phyloP scores from a whole-genome alignment of 2,113 vertebrate species.

The Guaruba guarouba region DNA sequence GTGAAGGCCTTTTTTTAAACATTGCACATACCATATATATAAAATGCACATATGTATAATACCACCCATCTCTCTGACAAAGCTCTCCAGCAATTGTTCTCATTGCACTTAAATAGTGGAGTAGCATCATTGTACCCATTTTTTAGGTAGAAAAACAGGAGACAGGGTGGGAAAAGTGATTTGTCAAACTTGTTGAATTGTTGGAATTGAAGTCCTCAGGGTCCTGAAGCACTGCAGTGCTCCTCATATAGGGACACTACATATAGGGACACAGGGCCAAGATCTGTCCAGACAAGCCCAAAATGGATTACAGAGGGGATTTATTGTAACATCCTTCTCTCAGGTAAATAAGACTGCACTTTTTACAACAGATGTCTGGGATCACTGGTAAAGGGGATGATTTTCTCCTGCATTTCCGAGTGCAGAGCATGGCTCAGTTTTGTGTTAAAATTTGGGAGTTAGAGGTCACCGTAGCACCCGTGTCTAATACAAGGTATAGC shows the following conservation, averaged over 20 bases:
- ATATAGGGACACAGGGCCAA: not conserved
- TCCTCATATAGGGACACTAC: not conserved
- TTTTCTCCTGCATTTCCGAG: not conserved
- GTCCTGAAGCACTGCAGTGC: not conserved
- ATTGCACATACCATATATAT: not conserved
- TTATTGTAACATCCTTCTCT: not conserved
- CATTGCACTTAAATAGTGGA: not conserved
- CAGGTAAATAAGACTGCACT: fast-evolving
- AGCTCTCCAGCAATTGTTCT: not conserved
- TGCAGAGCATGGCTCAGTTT: not conserved
- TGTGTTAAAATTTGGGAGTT: not conserved
- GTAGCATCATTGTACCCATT: not conserved
- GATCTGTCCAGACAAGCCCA: not conserved
- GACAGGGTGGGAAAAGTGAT: not conserved
- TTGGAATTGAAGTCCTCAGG: not conserved
- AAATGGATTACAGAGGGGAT: not conserved
- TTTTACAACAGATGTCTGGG: fast-evolving
- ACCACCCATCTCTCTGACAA: not conserved
- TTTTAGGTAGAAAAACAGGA: not conserved
- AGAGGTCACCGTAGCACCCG: fast-evolving
- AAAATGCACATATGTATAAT: not conserved
- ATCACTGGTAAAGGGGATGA: not conserved
- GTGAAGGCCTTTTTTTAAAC: not conserved
- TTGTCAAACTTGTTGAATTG: not conserved
- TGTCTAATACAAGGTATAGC: not conserved